Percentiles rank a stretch among this genome's conserved stretches.
Conservation (phyloP, 1,140 invertebrate species). For the Drosophila miranda region DNA sequence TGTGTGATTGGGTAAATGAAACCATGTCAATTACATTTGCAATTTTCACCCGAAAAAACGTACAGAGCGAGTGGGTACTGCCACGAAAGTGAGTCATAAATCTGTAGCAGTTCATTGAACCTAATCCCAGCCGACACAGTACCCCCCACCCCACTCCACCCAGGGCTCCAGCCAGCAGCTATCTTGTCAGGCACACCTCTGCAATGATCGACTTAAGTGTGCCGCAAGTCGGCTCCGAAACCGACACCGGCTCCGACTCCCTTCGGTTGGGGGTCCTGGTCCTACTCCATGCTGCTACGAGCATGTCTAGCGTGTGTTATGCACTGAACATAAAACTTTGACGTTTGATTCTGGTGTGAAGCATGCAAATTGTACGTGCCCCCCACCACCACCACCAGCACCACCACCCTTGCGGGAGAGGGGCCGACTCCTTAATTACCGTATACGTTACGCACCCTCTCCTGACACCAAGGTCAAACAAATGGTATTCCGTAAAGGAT, state of each 20-base stretch:
- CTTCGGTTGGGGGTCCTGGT: not conserved
- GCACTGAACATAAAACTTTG: constrained; percentile 62
- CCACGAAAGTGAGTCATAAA: constrained; percentile 46
- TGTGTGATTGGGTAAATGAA: constrained; percentile 56
- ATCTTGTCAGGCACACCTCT: constrained; percentile 39
- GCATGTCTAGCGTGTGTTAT: constrained; percentile 56
- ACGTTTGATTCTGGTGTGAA: constrained; percentile 67
- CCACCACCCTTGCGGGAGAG: not conserved
- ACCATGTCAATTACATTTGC: constrained; percentile 79
- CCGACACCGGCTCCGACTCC: constrained; percentile 6
- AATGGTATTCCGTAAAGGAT: not conserved
- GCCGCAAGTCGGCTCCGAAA: constrained; percentile 33
- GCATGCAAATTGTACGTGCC: constrained; percentile 66
- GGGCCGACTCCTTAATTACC: constrained; percentile 19
- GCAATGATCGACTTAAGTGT: constrained; percentile 72
- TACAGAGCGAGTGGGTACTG: constrained; percentile 9
- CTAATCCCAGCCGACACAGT: constrained; percentile 1
- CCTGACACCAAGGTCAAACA: constrained; percentile 64
- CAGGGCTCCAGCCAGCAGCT: constrained; percentile 1
- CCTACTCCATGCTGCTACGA: not conserved
- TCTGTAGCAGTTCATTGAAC: constrained; percentile 53
- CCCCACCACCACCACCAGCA: constrained; percentile 22
- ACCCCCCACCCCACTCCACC: not conserved
- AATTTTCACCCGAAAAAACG: constrained; percentile 65
- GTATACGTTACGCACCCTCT: constrained; percentile 6